phyloP scores from a whole-genome alignment of 1,140 invertebrate genomes.

The Armadillidium nasatum region DNA sequence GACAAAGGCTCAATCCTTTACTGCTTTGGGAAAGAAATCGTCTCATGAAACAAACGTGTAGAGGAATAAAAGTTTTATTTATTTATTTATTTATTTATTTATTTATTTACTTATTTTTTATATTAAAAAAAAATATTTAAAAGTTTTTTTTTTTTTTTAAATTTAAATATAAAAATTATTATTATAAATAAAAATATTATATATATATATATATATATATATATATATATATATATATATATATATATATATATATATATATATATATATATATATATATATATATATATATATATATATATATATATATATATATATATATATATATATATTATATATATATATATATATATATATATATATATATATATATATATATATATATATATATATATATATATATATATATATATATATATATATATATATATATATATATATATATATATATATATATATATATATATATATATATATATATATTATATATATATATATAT shows the following conservation, averaged over 20 bases:
- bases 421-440: background rate
- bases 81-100: no score
- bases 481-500: slow-evolving; percentile 1
- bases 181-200: background rate
- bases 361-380: no score
- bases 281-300: background rate
- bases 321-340: background rate
- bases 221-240: background rate
- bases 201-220: slow-evolving; percentile 6
- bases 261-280: background rate
- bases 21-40: background rate
- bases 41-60: background rate
- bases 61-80: no score
- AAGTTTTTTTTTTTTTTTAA: no score
- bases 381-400: no score
- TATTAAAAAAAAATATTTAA: no score
- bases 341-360: no score
- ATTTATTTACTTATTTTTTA: no score
- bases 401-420: background rate
- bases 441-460: no score
- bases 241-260: background rate
- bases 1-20: background rate
- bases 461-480: no score
- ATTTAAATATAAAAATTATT: background rate
- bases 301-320: no score